These are phyloP conservation scores for Rambutsinella grinnellia DNA, from an alignment of 2,888 invertebrate species.

Conservation along the genomic window DNA sequence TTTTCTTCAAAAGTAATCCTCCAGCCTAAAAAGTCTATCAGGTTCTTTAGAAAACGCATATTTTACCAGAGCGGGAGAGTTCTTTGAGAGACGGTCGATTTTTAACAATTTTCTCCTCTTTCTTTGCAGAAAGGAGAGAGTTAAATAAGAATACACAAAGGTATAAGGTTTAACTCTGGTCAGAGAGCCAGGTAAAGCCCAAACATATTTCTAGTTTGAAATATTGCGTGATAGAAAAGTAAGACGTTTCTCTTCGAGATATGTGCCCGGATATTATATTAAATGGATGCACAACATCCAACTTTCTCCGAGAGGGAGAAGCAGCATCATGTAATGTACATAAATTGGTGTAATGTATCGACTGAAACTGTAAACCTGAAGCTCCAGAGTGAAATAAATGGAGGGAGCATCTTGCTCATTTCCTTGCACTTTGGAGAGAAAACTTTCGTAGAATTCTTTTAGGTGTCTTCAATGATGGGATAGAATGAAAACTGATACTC, in stretches of 20 bases:
- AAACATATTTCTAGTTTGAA: slow-evolving; percentile 35
- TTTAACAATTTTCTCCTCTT: neutral
- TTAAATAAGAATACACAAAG: slow-evolving; percentile 11
- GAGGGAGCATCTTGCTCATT: slow-evolving; percentile 49
- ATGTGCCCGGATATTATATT: slow-evolving; percentile 44
- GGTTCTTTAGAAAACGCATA: neutral
- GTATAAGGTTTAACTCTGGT: too few species aligned
- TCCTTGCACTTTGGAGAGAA: slow-evolving; percentile 35
- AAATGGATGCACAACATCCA: slow-evolving; percentile 37
- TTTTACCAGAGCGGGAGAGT: neutral
- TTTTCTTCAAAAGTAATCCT: neutral
- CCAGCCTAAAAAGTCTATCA: neutral
- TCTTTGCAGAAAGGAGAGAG: slow-evolving; percentile 10
- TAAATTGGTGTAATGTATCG: slow-evolving; percentile 52
- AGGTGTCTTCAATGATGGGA: slow-evolving; percentile 4
- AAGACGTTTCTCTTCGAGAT: slow-evolving; percentile 36
- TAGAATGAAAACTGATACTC: neutral
- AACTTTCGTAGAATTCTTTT: slow-evolving; percentile 49
- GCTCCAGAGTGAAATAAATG: slow-evolving; percentile 52
- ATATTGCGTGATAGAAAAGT: slow-evolving; percentile 53
- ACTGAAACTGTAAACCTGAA: slow-evolving; percentile 51
- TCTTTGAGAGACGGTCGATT: neutral
- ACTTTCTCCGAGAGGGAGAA: neutral
- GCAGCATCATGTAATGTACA: slow-evolving; percentile 34
- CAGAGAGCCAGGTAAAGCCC: too few species aligned